phyloP scores from a whole-genome alignment of 2,113 vertebrate genomes.

The Toxostoma redivivum region DNA sequence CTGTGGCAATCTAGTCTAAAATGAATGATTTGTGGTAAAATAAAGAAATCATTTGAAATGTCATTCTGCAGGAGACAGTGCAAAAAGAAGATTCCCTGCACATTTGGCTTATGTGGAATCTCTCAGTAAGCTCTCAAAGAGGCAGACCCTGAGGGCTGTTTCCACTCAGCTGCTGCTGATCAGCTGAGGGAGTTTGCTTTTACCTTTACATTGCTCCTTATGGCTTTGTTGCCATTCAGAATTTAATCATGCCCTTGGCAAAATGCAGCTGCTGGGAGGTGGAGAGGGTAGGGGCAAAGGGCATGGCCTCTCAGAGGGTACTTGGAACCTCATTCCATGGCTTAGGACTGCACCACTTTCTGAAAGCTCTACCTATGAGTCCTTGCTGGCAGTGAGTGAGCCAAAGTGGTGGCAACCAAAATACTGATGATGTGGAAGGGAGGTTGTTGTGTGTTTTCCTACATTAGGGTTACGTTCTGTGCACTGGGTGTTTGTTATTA shows the following conservation, averaged over 20 bases:
- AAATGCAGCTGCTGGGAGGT: neutral
- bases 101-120: neutral
- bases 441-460: rapidly evolving
- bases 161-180: neutral
- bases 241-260: neutral
- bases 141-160: neutral
- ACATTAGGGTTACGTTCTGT: neutral
- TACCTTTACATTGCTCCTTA: neutral
- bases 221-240: neutral
- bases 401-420: neutral
- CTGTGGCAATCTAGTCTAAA: neutral
- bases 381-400: neutral
- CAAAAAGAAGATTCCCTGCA: neutral
- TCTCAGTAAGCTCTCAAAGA: neutral
- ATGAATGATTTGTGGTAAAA: neutral
- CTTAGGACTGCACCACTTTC: neutral
- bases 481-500: neutral
- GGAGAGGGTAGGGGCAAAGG: neutral
- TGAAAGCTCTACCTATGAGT: rapidly evolving
- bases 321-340: neutral
- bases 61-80: neutral
- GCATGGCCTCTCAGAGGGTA: rapidly evolving
- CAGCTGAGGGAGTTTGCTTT: neutral
- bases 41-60: neutral
- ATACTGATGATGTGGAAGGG: neutral